Evolutionary conservation across 1,140 invertebrate genomes (phyloP), one percentile per base, ranked within the genome.

Genomic region (Rhagoletis zephyria): DNA sequence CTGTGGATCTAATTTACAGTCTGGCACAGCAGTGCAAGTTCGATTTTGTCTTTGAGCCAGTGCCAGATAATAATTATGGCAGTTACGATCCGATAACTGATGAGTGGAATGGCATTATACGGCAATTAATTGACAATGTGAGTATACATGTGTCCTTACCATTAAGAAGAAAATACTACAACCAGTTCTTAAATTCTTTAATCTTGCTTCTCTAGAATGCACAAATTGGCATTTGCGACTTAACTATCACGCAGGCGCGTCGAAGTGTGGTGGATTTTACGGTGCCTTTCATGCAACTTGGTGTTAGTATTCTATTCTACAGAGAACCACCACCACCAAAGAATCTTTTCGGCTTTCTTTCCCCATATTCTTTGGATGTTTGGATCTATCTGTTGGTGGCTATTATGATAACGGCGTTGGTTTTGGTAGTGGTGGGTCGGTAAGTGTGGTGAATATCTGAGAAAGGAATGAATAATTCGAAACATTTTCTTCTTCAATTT

Each of bases 371-470:
- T 6, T 93, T 98, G 42, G 96, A 97, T 89, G 98, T 99, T 30
- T 99, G 98, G 98, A 96, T 98, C 87, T 98, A 97, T 93, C 97
- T 98, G 95, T 96, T 96, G 3, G 96, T 97, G 2, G 97, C 97
- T 67, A 98, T 98, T 93, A 94, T 98, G 51, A 96, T 97, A 6
- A 97, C 98, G 0, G 98, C 97, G 0, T 95, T 98, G 63, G 94
- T 98, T 12, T 94, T 98, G n/a, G 98, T 98, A 91, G 95, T 98
- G 89, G 93, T 98, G 45, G 97, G 97, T 81, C 96, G 97, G 96
- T 97, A 95, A 94, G 90, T 87, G 63, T 70, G 42, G 81, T 51
- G 70, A 30, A 65, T 81, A 51, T 65, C 45, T 10, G 7, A 40
- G n/a, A n/a, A 86, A 14, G n/a, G 4, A 7, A 3, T 19, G n/a